These are phyloP conservation scores for Caenorhabditis plicata DNA, from an alignment of 2,888 invertebrate species.

Conservation along the genomic window DNA sequence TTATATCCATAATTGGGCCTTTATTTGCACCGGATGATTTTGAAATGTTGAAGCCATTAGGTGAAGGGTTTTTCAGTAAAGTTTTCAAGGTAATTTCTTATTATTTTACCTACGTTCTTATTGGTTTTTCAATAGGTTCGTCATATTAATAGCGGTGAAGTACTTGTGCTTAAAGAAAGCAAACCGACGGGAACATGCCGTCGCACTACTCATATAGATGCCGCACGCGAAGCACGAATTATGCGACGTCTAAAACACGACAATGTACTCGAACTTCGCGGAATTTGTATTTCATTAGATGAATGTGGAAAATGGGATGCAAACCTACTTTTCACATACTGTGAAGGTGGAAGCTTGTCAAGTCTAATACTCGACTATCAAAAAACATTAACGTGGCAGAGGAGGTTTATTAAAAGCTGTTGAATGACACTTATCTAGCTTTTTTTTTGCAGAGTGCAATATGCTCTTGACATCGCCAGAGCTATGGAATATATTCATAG, in stretches of 20 bases:
- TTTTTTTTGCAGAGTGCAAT: slow-evolving; percentile 72
- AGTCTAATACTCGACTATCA: slow-evolving; percentile 78
- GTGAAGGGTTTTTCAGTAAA: slow-evolving; percentile 93
- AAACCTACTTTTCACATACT: slow-evolving; percentile 73
- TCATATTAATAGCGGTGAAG: slow-evolving; percentile 67
- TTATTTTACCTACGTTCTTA: neutral
- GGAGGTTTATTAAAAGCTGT: slow-evolving; percentile 4
- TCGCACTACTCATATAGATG: slow-evolving; percentile 33
- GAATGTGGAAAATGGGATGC: slow-evolving; percentile 43
- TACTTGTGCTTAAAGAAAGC: slow-evolving; percentile 70
- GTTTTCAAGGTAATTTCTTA: slow-evolving; percentile 84
- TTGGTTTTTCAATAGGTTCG: neutral
- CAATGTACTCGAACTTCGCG: slow-evolving; percentile 49
- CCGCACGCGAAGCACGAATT: slow-evolving; percentile 46
- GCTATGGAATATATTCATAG: slow-evolving; percentile 93
- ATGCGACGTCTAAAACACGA: slow-evolving; percentile 41
- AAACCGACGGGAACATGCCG: slow-evolving; percentile 50
- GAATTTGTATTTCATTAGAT: slow-evolving; percentile 45
- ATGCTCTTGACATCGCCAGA: slow-evolving; percentile 83
- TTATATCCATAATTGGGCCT: slow-evolving; percentile 73
- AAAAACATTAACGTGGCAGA: slow-evolving; percentile 14
- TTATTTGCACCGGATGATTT: slow-evolving; percentile 91
- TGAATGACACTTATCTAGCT: too few species aligned
- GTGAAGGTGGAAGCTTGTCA: slow-evolving; percentile 90
- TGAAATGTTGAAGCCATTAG: slow-evolving; percentile 82